phyloP scores from a whole-genome alignment of 1,140 invertebrate genomes.

The Anadara kagoshimensis region DNA sequence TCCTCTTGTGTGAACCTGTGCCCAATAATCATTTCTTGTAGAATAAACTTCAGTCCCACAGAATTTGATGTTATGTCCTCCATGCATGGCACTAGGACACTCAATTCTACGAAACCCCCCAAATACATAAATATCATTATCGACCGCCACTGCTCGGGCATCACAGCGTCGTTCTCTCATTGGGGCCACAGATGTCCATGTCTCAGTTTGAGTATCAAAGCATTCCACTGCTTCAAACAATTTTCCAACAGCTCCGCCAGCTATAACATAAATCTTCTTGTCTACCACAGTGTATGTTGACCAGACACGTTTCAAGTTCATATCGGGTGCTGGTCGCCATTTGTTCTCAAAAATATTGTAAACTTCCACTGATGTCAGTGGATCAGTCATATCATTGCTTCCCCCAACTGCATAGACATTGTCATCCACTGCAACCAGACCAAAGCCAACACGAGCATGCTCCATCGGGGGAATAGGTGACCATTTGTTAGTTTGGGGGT shows the following conservation, averaged over 20 bases:
- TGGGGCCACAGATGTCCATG: constrained; percentile 63
- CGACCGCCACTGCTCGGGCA: constrained; percentile 62
- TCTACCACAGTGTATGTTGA: constrained; percentile 56
- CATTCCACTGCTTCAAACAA: constrained; percentile 68
- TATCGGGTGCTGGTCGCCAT: constrained; percentile 60
- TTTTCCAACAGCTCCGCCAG: constrained; percentile 61
- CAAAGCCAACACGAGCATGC: constrained; percentile 78
- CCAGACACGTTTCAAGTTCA: constrained; percentile 64
- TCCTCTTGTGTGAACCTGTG: constrained; percentile 38
- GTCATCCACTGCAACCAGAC: constrained; percentile 63
- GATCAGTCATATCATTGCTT: constrained; percentile 66
- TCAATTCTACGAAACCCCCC: constrained; percentile 63
- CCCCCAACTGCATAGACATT: constrained; percentile 69
- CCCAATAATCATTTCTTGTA: constrained; percentile 57
- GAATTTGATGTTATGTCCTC: constrained; percentile 61
- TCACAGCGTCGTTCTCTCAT: constrained; percentile 67
- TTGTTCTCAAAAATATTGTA: constrained; percentile 65
- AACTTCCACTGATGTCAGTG: constrained; percentile 59
- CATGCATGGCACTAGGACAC: constrained; percentile 66
- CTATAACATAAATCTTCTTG: constrained; percentile 67
- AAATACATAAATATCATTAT: constrained; percentile 63
- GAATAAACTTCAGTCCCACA: constrained; percentile 65
- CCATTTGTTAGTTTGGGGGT: constrained; percentile 81
- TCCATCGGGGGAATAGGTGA: constrained; percentile 84
- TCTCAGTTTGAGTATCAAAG: constrained; percentile 60